Conservation (phyloP, 1,140 invertebrate genomes). For the Sesamia nonagrioides region DNA sequence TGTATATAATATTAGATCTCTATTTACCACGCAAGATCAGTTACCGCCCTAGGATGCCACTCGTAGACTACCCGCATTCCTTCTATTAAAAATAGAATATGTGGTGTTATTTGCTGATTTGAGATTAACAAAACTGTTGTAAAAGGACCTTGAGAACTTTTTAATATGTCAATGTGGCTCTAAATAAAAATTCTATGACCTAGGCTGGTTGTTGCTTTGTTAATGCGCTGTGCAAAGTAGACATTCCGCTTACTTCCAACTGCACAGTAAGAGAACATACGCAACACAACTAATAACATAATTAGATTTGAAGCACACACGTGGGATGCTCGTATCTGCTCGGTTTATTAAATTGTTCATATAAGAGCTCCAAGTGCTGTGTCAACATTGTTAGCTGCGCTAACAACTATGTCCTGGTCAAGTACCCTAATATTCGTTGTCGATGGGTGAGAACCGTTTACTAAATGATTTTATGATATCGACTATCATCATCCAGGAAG, state of each 20-base stretch:
- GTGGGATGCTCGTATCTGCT: conserved; percentile 13
- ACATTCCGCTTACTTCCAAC: background rate
- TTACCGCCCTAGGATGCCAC: too few species aligned
- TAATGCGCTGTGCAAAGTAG: background rate
- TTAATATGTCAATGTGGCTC: too few species aligned
- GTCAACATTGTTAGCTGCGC: background rate
- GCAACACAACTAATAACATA: conserved; percentile 46
- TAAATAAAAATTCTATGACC: too few species aligned
- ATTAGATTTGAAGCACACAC: conserved; percentile 42
- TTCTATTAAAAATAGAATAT: too few species aligned
- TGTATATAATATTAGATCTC: too few species aligned
- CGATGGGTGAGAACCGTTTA: background rate
- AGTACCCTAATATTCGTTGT: background rate
- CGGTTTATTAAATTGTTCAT: conserved; percentile 44
- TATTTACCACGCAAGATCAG: too few species aligned
- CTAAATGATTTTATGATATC: background rate
- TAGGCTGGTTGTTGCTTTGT: background rate
- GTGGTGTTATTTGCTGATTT: too few species aligned
- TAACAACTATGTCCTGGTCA: conserved; percentile 1
- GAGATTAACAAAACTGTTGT: too few species aligned
- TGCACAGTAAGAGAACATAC: background rate
- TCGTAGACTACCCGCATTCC: too few species aligned
- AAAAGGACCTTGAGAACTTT: too few species aligned
- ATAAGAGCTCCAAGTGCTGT: conserved; percentile 6
- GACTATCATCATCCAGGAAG: too few species aligned